These are phyloP conservation scores for Hylia prasina DNA, from an alignment of 2,113 vertebrate genomes.

Conservation along the genomic window DNA sequence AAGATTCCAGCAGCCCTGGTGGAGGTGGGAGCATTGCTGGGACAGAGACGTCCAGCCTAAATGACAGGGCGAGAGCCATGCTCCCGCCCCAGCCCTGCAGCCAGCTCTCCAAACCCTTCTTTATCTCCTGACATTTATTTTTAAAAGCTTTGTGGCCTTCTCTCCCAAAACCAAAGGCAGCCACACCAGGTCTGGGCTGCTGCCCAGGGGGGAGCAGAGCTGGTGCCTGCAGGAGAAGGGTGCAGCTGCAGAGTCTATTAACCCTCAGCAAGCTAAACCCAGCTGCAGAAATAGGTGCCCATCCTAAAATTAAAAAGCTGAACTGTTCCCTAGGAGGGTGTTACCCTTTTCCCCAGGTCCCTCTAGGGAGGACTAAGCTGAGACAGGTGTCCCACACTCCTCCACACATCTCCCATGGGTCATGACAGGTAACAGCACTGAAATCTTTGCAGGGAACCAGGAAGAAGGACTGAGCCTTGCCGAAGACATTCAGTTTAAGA, in stretches of 20 bases:
- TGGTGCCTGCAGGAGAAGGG: not conserved
- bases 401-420: not conserved
- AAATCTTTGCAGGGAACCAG: not conserved
- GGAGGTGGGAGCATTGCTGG: not conserved
- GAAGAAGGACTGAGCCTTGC: not conserved
- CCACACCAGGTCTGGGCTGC: not conserved
- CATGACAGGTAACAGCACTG: not conserved
- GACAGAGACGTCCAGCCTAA: not conserved
- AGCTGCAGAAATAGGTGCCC: not conserved
- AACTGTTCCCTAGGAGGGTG: not conserved
- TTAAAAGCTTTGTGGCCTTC: constrained; percentile 54
- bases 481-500: not conserved
- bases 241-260: not conserved
- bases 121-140: constrained; percentile 51
- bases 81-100: not conserved
- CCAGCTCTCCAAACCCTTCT: constrained; percentile 38
- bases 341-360: not conserved
- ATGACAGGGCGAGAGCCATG: not conserved
- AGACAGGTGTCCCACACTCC: not conserved
- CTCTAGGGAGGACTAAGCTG: not conserved
- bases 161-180: constrained; percentile 47
- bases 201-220: not conserved
- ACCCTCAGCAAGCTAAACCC: not conserved
- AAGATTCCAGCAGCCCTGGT: not conserved
- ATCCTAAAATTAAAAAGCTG: not conserved